Evolutionary conservation across 2,797 vertebrate genomes (phyloP), one percentile per base, ranked within the genome.

Genomic region (Cebuella pygmaea): DNA sequence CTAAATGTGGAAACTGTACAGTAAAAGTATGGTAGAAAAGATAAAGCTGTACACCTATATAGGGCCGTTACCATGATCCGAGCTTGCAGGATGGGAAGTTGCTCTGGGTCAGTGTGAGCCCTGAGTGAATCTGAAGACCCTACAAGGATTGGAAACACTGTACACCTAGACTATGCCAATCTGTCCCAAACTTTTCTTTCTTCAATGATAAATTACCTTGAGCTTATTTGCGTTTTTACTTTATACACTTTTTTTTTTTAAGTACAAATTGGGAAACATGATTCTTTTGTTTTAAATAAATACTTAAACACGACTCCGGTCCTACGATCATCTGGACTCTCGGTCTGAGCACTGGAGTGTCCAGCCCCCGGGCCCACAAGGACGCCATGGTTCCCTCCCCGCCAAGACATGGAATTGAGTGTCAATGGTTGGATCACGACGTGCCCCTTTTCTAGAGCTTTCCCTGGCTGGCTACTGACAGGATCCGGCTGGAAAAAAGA

Each of bases 291-390:
- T 93, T 98, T 98, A 98, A 96, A 97, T 97, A 97, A 98, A 96
- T 97, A 97, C 93, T 97, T 96, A 97, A 46, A 97, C 96, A 98
- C 97, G 93, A 98, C 97, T 97, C 88, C 90, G 98, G 97, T 98
- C 98, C 98, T 97, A 93, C 50, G 87, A 97, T 97, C 41, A 30
- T 88, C 83, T 70, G 84, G 41, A 59, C 79, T 59, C 48, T 11
- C 41, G 26, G 44, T 57, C 89, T 75, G 15, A 2, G 36, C 3
- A 7, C 1, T 24, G 86, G 93, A 96, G 94, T 92, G 85, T 1
- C 81, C 26, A 48, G 2, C 61, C 78, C 46, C 94, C 96, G 95
- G 98, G 96, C 97, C 98, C 95, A 79, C 46, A 85, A 93, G 33
- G 83, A 92, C 46, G 0, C 4, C 70, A 75, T 48, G 78, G 67